A percentile compares a stretch with the other conserved stretches of the same genome.
Conservation (phyloP, 1,140 invertebrate genomes). For the Aphidius gifuensis region DNA sequence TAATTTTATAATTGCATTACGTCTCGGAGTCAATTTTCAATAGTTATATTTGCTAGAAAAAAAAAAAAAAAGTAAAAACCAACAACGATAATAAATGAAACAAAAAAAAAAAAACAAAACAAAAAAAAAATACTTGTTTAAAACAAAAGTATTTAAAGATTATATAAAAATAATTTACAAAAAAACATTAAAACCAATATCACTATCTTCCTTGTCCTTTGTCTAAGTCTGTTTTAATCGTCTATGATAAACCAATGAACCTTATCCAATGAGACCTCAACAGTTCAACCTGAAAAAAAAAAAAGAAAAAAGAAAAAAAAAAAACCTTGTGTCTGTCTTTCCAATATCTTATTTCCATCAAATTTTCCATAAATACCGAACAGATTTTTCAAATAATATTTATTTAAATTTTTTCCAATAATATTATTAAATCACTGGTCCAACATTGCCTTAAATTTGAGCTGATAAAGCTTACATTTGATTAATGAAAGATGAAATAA, state of each 20-base stretch:
- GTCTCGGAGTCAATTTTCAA: too few relatives aligned
- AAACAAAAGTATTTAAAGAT: slow-evolving; percentile 1
- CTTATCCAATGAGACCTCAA: slow-evolving; percentile 24
- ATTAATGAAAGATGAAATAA: too few relatives aligned
- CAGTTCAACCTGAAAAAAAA: not conserved
- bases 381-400: slow-evolving; percentile 4
- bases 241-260: slow-evolving; percentile 42
- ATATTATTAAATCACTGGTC: too few relatives aligned
- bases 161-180: slow-evolving; percentile 18
- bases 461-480: too few relatives aligned
- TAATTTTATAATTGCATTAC: too few relatives aligned
- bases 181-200: slow-evolving; percentile 32
- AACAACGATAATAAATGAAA: too few relatives aligned
- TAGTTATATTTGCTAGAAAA: too few relatives aligned
- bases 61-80: not conserved
- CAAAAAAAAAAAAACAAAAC: slow-evolving; percentile 7
- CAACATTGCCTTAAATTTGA: too few relatives aligned
- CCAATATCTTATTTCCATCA: slow-evolving; percentile 30
- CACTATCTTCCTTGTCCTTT: slow-evolving; percentile 54
- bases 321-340: slow-evolving; percentile 42
- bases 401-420: too few relatives aligned
- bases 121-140: not conserved
- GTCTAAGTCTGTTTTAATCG: slow-evolving; percentile 60
- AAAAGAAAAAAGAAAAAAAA: slow-evolving; percentile 15
- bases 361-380: slow-evolving; percentile 24